phyloP scores from a whole-genome alignment of 2,797 vertebrate genomes.

The Gallirallus australis region DNA sequence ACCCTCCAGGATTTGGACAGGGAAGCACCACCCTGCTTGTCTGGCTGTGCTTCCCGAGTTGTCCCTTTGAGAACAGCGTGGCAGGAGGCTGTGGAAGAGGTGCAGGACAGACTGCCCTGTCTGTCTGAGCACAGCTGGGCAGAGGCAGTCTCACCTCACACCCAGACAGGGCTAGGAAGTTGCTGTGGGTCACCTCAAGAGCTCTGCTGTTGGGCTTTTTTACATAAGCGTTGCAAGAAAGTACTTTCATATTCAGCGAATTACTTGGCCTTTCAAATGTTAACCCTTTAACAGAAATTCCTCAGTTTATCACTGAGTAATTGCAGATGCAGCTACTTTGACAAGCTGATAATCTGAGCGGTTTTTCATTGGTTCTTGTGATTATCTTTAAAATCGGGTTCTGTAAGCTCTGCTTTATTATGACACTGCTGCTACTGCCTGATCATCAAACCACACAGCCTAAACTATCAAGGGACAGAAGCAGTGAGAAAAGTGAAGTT shows the following conservation, averaged over 20 bases:
- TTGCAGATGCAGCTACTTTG: constrained; percentile 46
- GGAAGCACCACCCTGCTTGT: not conserved
- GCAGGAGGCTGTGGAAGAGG: not conserved
- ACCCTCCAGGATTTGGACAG: not conserved
- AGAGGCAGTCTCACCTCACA: not conserved
- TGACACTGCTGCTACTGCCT: constrained; percentile 17
- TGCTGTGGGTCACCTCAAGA: not conserved
- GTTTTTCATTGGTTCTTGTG: constrained; percentile 61
- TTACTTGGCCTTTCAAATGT: not conserved
- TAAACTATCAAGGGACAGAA: constrained; percentile 7
- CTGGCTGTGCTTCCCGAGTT: not conserved
- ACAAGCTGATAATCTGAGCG: constrained; percentile 51
- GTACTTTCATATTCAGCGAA: not conserved
- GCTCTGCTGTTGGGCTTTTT: not conserved
- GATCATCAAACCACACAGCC: constrained; percentile 31
- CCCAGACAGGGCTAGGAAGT: not conserved
- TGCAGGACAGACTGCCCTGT: not conserved
- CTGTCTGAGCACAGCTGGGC: not conserved
- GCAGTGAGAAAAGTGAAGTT: not conserved
- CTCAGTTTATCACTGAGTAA: constrained; percentile 11
- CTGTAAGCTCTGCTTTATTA: constrained; percentile 43
- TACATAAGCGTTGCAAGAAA: not conserved
- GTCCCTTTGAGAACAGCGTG: not conserved
- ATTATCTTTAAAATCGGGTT: constrained; percentile 55
- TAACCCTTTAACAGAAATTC: constrained; percentile 37